phyloP scores from a whole-genome alignment of 92 coral and sea anemone species.

The Blastomussa wellsi region DNA sequence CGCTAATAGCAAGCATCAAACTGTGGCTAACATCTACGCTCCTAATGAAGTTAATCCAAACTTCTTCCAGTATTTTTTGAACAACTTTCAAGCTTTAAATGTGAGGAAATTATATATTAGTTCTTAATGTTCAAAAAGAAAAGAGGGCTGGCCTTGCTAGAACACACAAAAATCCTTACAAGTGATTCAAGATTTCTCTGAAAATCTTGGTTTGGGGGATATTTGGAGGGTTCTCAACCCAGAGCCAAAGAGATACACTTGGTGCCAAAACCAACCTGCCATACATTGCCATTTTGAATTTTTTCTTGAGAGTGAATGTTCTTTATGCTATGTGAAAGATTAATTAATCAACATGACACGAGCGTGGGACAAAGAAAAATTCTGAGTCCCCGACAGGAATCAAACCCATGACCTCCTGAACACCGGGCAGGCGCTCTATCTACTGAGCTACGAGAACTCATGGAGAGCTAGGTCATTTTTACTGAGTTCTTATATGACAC shows the following conservation, averaged over 20 bases:
- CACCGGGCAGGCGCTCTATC: too few relatives aligned
- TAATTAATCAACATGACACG: too few relatives aligned
- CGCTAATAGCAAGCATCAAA: not conserved
- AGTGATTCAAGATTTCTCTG: not conserved
- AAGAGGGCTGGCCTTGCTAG: slow-evolving; percentile 29
- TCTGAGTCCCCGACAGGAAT: too few relatives aligned
- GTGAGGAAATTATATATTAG: not conserved
- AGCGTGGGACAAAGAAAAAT: too few relatives aligned
- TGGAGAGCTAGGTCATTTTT: too few relatives aligned
- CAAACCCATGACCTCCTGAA: too few relatives aligned
- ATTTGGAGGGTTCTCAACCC: slow-evolving; percentile 8
- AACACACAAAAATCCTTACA: slow-evolving; percentile 22
- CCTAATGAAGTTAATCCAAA: not conserved
- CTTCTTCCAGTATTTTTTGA: slow-evolving; percentile 7
- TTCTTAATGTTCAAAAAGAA: not conserved
- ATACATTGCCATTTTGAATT: slow-evolving; percentile 27
- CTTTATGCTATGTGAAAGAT: too few relatives aligned
- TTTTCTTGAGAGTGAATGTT: too few relatives aligned
- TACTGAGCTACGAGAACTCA: too few relatives aligned
- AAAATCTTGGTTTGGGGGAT: not conserved
- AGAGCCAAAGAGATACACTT: too few relatives aligned
- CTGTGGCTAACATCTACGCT: not conserved
- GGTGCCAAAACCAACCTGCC: not conserved
- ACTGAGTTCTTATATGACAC: too few relatives aligned
- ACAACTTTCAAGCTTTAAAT: too few relatives aligned